Conservation (phyloP, 2,888 invertebrate genomes). For the Hyposoter didymator region DNA sequence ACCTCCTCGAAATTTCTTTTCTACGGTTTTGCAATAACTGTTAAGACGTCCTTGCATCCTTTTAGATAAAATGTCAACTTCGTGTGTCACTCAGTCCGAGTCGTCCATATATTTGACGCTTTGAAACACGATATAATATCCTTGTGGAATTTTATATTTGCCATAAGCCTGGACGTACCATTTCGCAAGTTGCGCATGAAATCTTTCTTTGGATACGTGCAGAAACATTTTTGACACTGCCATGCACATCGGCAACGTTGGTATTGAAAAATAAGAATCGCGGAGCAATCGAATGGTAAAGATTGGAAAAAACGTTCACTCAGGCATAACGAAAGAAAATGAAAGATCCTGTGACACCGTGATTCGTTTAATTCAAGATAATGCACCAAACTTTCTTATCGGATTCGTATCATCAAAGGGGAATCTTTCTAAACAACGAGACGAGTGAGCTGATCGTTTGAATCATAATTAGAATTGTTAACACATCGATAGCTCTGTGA, state of each 20-base stretch:
- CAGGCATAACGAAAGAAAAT: neutral
- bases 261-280: neutral
- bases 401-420: neutral
- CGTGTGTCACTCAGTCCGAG: too few species aligned
- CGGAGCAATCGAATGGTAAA: neutral
- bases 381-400: neutral
- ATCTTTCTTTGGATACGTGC: neutral
- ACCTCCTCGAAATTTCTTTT: neutral
- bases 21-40: neutral
- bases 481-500: neutral
- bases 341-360: neutral
- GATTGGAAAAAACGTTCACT: neutral
- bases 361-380: neutral
- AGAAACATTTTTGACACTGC: neutral
- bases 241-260: neutral
- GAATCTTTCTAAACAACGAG: neutral
- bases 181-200: neutral
- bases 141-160: too few species aligned
- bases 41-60: too few species aligned
- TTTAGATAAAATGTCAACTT: too few species aligned
- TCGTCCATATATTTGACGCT: too few species aligned
- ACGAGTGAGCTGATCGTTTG: neutral
- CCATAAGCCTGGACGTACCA: neutral
- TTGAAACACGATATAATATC: too few species aligned
- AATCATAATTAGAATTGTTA: neutral